These are phyloP conservation scores for Apodemus speciosus DNA, from an alignment of 2,113 vertebrate genomes.

Conservation along the genomic window DNA sequence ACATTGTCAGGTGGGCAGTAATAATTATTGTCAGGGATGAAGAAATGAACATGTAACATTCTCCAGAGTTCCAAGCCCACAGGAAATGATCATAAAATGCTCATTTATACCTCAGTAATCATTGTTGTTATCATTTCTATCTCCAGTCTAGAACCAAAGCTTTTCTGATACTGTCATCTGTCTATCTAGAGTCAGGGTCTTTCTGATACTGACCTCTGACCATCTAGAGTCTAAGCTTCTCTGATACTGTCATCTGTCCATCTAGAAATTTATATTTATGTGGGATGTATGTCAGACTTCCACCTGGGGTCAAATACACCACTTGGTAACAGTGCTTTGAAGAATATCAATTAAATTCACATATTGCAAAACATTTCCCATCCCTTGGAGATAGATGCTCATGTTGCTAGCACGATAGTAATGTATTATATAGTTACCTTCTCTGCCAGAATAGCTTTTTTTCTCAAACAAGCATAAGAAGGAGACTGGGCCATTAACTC, in stretches of 20 bases:
- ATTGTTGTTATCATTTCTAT: not conserved
- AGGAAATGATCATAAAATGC: not conserved
- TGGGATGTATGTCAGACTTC: not conserved
- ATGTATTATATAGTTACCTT: not conserved
- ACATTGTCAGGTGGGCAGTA: not conserved
- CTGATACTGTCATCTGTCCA: not conserved
- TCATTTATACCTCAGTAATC: not conserved
- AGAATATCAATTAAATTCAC: too few species aligned
- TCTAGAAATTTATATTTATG: not conserved
- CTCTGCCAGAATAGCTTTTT: not conserved
- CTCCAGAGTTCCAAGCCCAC: not conserved
- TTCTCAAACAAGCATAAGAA: not conserved
- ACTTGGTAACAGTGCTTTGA: too few species aligned
- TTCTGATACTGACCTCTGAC: too few species aligned
- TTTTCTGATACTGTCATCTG: not conserved
- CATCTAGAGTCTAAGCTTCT: not conserved
- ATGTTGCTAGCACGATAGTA: too few species aligned
- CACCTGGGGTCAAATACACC: too few species aligned
- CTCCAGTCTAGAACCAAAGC: not conserved
- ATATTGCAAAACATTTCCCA: too few species aligned
- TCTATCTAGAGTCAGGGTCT: too few species aligned
- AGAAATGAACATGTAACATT: not conserved
- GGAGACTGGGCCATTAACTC: not conserved
- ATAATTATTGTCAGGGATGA: not conserved
- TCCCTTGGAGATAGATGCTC: too few species aligned